A percentile compares a stretch with the other conserved stretches of the same genome.
These are phyloP conservation scores for Drusus annulatus DNA, from an alignment of 1,140 invertebrate species.

Conservation along the genomic window DNA sequence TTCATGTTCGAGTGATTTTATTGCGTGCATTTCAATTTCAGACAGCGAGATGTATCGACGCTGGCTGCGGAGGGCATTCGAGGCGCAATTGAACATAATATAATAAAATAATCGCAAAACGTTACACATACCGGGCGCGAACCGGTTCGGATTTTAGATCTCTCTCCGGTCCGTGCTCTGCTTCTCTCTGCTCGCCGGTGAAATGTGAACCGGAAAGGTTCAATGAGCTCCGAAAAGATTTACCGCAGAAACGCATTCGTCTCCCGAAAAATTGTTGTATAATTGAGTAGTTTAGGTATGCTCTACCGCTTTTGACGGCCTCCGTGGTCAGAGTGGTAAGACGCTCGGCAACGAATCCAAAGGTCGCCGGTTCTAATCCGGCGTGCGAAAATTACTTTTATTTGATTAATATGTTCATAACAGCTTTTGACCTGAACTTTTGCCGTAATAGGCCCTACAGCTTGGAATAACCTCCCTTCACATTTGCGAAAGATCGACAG, in stretches of 20 bases:
- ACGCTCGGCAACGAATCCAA: too few species aligned
- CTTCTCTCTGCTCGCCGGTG: neutral
- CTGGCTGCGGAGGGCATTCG: conserved; percentile 17
- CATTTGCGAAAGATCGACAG: too few species aligned
- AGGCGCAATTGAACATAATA: conserved; percentile 34
- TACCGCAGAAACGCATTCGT: neutral
- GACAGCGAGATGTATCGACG: conserved; percentile 39
- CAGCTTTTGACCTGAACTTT: too few species aligned
- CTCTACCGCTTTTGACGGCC: too few species aligned
- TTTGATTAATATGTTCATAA: too few species aligned
- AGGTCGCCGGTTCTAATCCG: too few species aligned
- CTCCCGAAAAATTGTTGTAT: neutral
- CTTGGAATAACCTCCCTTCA: too few species aligned
- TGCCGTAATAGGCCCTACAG: too few species aligned
- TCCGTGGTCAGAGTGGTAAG: too few species aligned
- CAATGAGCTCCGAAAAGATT: conserved; percentile 19
- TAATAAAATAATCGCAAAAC: conserved; percentile 40
- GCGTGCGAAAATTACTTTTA: too few species aligned
- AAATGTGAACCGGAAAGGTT: conserved; percentile 32
- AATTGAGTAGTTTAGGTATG: too few species aligned
- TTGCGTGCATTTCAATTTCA: conserved; percentile 31
- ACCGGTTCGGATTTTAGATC: conserved; percentile 40
- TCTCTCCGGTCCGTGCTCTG: neutral
- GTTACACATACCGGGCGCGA: conserved; percentile 24
- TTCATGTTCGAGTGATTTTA: conserved; percentile 20